phyloP scores from a whole-genome alignment of 2,797 vertebrate species.

The Lithobates pipiens region DNA sequence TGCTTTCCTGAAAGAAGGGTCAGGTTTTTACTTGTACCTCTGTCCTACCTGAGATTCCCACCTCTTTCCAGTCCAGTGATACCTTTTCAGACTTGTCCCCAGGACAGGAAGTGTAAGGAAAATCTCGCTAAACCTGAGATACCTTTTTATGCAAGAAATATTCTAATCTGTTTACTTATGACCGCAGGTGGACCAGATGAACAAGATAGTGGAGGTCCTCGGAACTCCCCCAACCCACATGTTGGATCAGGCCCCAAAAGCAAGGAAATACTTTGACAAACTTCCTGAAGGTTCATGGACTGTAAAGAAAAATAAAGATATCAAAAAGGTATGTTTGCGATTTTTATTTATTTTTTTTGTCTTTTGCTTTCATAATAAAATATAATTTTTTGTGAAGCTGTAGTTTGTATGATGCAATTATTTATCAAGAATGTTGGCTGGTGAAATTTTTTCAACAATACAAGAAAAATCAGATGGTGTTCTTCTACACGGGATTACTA shows the following conservation, averaged over 20 bases:
- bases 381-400: too few relatives aligned
- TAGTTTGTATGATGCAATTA: background rate
- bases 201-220: slow-evolving; percentile 93
- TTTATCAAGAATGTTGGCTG: too few relatives aligned
- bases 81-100: too few relatives aligned
- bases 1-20: too few relatives aligned
- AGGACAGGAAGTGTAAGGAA: background rate
- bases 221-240: slow-evolving; percentile 92
- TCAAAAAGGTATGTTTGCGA: slow-evolving; percentile 85
- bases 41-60: too few relatives aligned
- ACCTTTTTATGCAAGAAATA: background rate
- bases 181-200: slow-evolving; percentile 93
- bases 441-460: too few relatives aligned
- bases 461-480: too few relatives aligned
- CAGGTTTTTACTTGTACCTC: too few relatives aligned
- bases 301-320: slow-evolving; percentile 93
- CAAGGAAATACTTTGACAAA: slow-evolving; percentile 94
- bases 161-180: background rate
- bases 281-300: slow-evolving; percentile 93
- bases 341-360: too few relatives aligned
- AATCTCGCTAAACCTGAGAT: background rate
- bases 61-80: too few relatives aligned
- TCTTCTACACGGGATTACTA: too few relatives aligned
- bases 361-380: too few relatives aligned
- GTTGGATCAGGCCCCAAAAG: slow-evolving; percentile 93